Conservation (phyloP, 1,140 invertebrate species). For the Calycopis cecrops region DNA sequence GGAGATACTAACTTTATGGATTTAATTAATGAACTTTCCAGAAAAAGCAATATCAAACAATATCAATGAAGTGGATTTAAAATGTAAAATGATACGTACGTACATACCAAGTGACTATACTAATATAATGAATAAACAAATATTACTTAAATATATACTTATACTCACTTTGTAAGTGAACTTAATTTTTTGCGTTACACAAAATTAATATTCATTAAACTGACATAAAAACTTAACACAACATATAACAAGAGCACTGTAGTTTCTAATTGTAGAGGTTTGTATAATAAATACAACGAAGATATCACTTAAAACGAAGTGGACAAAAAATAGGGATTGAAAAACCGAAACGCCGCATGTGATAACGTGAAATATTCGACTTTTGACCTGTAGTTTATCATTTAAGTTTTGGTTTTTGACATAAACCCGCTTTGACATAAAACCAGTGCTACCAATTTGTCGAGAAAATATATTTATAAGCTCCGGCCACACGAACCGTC, state of each 20-base stretch:
- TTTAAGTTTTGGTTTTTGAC: no score
- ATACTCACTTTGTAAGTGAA: constrained; percentile 46
- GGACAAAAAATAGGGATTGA: background rate
- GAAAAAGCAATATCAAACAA: no score
- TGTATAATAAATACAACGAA: background rate
- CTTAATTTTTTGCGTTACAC: constrained; percentile 16
- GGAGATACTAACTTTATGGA: no score
- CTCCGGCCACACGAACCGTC: no score
- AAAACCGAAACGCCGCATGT: background rate
- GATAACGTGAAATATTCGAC: constrained; percentile 3
- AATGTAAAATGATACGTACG: no score
- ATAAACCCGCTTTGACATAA: no score
- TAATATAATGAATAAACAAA: no score
- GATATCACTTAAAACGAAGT: constrained; percentile 4
- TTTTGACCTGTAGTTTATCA: background rate
- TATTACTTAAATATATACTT: constrained; percentile 20
- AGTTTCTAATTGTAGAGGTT: background rate
- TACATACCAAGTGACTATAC: no score
- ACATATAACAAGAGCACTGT: background rate
- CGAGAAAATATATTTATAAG: no score
- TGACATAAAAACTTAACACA: constrained; percentile 4
- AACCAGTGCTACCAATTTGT: no score
- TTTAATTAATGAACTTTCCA: no score
- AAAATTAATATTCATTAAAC: constrained; percentile 28
- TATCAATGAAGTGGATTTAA: no score